These are phyloP conservation scores for Lepeophtheirus salmonis DNA, from an alignment of 1,140 invertebrate species.

Conservation along the genomic window DNA sequence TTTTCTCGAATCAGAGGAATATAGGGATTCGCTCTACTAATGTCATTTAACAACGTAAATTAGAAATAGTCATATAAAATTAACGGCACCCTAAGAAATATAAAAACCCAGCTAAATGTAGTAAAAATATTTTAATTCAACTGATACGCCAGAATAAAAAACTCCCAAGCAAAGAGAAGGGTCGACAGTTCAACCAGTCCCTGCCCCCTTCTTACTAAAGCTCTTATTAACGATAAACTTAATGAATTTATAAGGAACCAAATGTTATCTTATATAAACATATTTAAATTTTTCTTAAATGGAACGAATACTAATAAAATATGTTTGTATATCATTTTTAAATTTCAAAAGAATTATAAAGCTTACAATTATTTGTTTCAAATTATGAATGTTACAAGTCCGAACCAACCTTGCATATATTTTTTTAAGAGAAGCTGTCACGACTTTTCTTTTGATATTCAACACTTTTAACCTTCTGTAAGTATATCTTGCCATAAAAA, in stretches of 20 bases:
- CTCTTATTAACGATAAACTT: neutral
- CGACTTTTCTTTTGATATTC: too few species aligned
- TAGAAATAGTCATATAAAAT: neutral
- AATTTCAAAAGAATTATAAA: too few species aligned
- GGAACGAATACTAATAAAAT: too few species aligned
- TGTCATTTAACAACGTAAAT: neutral
- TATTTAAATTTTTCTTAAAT: too few species aligned
- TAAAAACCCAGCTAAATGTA: neutral
- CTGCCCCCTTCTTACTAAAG: neutral
- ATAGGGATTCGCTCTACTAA: neutral
- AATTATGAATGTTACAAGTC: too few species aligned
- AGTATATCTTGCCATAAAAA: too few species aligned
- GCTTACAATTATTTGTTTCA: too few species aligned
- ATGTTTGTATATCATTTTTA: too few species aligned
- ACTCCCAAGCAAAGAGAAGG: neutral
- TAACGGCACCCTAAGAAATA: neutral
- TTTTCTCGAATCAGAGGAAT: slow-evolving; percentile 20
- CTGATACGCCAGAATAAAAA: neutral
- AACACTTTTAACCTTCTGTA: too few species aligned
- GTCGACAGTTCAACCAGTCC: neutral
- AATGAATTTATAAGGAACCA: neutral
- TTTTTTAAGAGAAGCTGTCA: too few species aligned
- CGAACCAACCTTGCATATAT: too few species aligned
- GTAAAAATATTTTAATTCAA: neutral
- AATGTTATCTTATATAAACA: neutral